Evolutionary conservation across 2,888 invertebrate genomes (phyloP).

Genomic region (Pegoplata infirma): DNA sequence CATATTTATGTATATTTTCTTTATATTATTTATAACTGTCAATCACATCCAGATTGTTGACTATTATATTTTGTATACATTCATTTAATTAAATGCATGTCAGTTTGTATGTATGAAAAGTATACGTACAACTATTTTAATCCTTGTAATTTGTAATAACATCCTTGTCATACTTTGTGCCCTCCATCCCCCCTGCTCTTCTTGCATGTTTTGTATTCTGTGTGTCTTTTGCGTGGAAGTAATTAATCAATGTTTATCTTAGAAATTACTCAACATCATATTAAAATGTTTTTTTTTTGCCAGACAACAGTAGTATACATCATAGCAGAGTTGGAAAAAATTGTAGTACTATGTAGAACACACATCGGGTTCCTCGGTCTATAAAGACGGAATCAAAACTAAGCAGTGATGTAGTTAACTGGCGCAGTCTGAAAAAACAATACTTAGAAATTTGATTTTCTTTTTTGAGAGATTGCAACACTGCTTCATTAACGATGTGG

Average conservation of each 20-base stretch:
- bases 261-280: constrained; percentile 58
- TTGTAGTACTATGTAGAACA: too few relatives aligned
- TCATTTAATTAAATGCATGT: constrained; percentile 30
- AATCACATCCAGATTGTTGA: too few relatives aligned
- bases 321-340: too few relatives aligned
- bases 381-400: too few relatives aligned
- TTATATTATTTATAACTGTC: too few relatives aligned
- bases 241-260: constrained; percentile 60
- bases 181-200: constrained; percentile 7
- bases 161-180: constrained; percentile 48
- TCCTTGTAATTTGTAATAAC: constrained; percentile 45
- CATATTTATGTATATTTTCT: too few relatives aligned
- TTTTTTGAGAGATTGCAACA: neutral
- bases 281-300: constrained; percentile 28
- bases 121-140: constrained; percentile 32
- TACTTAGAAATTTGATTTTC: too few relatives aligned
- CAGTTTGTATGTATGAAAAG: neutral
- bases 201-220: neutral
- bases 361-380: too few relatives aligned
- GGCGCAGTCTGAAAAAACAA: too few relatives aligned
- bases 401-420: too few relatives aligned
- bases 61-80: too few relatives aligned
- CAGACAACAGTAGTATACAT: neutral
- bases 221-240: constrained; percentile 43
- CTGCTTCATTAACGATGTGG: too few relatives aligned